A percentile compares a stretch with the other conserved stretches of the same genome.
Evolutionary conservation across 2,888 invertebrate genomes (phyloP).

Genomic region (Spilarctia lutea): DNA sequence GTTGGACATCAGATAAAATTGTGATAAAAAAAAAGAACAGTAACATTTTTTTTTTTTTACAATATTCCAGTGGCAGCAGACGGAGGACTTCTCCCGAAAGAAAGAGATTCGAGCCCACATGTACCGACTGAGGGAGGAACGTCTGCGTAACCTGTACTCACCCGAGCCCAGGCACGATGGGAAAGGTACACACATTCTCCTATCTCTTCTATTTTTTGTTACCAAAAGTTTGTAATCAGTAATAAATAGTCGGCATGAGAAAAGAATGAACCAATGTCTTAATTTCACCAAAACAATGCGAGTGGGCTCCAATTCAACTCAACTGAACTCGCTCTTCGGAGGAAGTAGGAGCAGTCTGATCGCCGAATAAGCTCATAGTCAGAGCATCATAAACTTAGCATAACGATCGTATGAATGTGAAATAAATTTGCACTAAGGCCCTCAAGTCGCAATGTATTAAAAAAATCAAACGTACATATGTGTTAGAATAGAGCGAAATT

Average conservation of each 20-base stretch:
- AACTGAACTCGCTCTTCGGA: too few species aligned
- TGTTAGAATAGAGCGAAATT: not conserved
- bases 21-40: too few species aligned
- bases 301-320: not conserved
- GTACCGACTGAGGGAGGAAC: constrained; percentile 93
- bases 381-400: too few species aligned
- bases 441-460: not conserved
- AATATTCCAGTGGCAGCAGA: constrained; percentile 92
- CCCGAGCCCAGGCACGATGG: constrained; percentile 71
- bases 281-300: not conserved
- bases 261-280: not conserved
- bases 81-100: constrained; percentile 94
- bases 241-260: not conserved
- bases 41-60: constrained; percentile 24
- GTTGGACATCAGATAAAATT: too few species aligned
- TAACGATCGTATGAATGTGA: too few species aligned
- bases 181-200: too few species aligned
- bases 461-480: not conserved
- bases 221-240: not conserved
- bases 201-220: not conserved
- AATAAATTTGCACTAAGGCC: too few species aligned
- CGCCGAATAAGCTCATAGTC: too few species aligned
- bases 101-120: constrained; percentile 95
- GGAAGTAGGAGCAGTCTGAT: too few species aligned
- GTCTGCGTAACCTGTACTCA: constrained; percentile 91